These are phyloP conservation scores for Sinella curviseta DNA, from an alignment of 1,140 invertebrate species.

Conservation along the genomic window DNA sequence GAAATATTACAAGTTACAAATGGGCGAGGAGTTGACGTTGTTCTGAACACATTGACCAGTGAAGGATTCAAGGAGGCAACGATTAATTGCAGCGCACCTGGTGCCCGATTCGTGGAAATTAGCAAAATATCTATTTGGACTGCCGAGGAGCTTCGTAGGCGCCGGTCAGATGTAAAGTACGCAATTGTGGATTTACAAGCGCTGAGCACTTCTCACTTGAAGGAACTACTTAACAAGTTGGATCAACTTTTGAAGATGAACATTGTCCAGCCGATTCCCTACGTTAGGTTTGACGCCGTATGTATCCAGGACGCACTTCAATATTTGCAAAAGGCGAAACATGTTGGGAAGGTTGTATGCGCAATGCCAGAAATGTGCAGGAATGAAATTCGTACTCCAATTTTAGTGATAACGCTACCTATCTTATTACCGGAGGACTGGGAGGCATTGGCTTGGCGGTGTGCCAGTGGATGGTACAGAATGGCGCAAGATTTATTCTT, in stretches of 20 bases:
- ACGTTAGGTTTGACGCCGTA: not conserved
- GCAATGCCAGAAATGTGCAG: not conserved
- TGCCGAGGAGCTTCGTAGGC: not conserved
- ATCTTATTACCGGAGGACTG: conserved; percentile 23
- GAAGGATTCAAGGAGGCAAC: conserved; percentile 33
- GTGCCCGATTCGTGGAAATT: conserved; percentile 18
- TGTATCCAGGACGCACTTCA: not conserved
- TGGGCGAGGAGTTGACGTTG: conserved; percentile 21
- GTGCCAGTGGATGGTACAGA: not conserved
- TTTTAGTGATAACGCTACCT: not conserved
- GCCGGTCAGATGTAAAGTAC: conserved; percentile 24
- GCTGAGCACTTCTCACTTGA: not conserved
- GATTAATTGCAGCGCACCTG: not conserved
- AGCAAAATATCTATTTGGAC: conserved; percentile 26
- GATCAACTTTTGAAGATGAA: too few relatives aligned
- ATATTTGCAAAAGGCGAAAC: not conserved
- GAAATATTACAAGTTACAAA: conserved; percentile 2
- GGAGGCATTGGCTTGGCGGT: conserved; percentile 20
- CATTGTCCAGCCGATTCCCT: not conserved
- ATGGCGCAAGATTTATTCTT: not conserved
- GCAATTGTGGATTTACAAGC: conserved; percentile 3
- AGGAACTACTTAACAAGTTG: not conserved
- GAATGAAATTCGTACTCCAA: not conserved
- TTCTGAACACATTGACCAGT: conserved; percentile 24
- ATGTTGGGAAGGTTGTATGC: conserved; percentile 26